Evolutionary conservation across 2,113 vertebrate genomes (phyloP), one percentile per base, ranked within the genome.

Genomic region (Anguilla rostrata): DNA sequence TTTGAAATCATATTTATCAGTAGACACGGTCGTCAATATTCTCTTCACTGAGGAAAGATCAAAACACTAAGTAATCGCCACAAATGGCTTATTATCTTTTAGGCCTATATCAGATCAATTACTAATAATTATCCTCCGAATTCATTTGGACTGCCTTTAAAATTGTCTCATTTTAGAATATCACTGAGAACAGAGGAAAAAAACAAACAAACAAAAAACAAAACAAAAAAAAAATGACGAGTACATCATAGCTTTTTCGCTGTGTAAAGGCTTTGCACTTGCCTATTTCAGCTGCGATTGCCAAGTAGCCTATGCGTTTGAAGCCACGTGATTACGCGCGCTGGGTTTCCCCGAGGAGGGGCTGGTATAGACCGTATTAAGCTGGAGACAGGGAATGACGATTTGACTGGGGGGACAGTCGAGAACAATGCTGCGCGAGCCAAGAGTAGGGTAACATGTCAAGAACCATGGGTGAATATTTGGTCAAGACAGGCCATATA

Each of bases 311-410:
- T 34, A 82, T 63, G 82, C 49, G 84, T 78, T 85, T 81, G 46
- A 43, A 88, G 84, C 85, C 87, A 85, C 83, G 87, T 88, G 87
- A 22, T 46, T 14, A 57, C 78, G 34, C 49, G n/a, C 49, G n/a
- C n/a, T 57, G 71, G 81, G 41, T 80, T 81, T 83, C 84, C 80
- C 85, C 49, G 20, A 86, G 84, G 85, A 88, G 87, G 79, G 56
- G 89, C 83, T 78, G 87, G 82, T 85, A 90, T 85, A 53, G 71
- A 83, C 85, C 66, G 83, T 84, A 80, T 84, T 88, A 53, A 26
- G 81, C 86, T 41, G 53, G 57, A 80, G 71, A 80, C 40, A 41
- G 84, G 40, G 84, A 71, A 84, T 81, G 84, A 86, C 84, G 84
- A 78, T 43, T 83, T 56, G 82, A 80, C 78, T 71, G 49, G 66